These are phyloP conservation scores for Lepidostoma basale DNA, from an alignment of 1,140 invertebrate genomes.

Conservation along the genomic window DNA sequence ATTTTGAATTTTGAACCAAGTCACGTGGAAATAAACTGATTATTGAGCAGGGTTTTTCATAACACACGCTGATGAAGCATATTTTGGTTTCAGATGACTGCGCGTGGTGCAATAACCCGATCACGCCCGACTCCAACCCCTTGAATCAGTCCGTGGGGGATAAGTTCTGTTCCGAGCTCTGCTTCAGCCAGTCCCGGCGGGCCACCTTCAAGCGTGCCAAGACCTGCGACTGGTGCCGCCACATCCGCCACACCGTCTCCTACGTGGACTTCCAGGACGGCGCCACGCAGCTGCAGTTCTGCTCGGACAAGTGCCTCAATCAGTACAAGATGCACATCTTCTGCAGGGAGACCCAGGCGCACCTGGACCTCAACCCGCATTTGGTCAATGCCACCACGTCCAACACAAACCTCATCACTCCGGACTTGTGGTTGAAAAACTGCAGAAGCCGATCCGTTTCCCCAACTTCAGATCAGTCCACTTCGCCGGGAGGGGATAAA, in stretches of 20 bases:
- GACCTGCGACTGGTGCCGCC: constrained; percentile 93
- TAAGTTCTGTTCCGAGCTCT: constrained; percentile 84
- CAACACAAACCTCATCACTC: constrained; percentile 73
- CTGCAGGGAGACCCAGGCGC: constrained; percentile 87
- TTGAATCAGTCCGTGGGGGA: constrained; percentile 64
- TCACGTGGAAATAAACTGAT: too few species aligned
- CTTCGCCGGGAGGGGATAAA: constrained; percentile 50
- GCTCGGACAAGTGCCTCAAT: constrained; percentile 89
- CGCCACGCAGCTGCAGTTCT: constrained; percentile 80
- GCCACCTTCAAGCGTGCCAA: constrained; percentile 90
- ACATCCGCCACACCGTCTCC: constrained; percentile 88
- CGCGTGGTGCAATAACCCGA: constrained; percentile 65
- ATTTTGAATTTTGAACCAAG: too few species aligned
- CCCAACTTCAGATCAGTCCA: constrained; percentile 57
- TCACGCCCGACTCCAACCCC: constrained; percentile 62
- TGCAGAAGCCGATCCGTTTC: constrained; percentile 71
- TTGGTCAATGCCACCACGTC: constrained; percentile 58
- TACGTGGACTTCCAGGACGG: constrained; percentile 88
- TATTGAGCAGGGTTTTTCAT: too few species aligned
- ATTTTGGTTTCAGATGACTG: constrained; percentile 59
- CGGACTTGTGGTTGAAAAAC: constrained; percentile 83
- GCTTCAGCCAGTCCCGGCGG: constrained; percentile 84
- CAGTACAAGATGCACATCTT: constrained; percentile 97
- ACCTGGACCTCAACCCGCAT: constrained; percentile 82
- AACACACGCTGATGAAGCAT: too few species aligned